These are phyloP conservation scores for Notoglanidium macrostoma DNA, from an alignment of 2,797 vertebrate genomes.

Conservation along the genomic window DNA sequence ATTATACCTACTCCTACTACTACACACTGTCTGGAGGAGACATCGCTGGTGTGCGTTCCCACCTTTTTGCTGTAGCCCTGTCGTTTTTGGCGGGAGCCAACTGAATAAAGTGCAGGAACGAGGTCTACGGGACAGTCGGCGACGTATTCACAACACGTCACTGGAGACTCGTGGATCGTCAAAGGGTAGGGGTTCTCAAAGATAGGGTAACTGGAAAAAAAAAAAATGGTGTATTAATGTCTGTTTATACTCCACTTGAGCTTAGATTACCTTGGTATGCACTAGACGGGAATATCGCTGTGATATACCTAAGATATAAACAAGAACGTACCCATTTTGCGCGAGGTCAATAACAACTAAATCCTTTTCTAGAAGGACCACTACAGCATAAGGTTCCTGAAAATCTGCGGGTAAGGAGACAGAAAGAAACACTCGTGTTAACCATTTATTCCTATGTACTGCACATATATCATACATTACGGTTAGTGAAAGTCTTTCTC, in stretches of 20 bases:
- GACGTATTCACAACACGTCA: slow-evolving; percentile 98
- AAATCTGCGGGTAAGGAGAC: slow-evolving; percentile 79
- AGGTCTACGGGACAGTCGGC: slow-evolving; percentile 97
- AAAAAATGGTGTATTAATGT: slow-evolving; percentile 26
- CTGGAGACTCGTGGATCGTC: slow-evolving; percentile 96
- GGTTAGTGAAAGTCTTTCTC: neutral
- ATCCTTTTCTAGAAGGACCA: slow-evolving; percentile 98
- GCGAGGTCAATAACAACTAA: slow-evolving; percentile 99
- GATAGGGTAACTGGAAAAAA: slow-evolving; percentile 88
- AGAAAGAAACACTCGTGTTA: neutral
- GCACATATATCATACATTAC: neutral
- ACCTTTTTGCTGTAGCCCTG: slow-evolving; percentile 99
- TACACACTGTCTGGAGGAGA: neutral
- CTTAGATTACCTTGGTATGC: neutral
- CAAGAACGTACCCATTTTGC: slow-evolving; percentile 88
- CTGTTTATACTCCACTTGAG: neutral
- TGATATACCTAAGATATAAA: neutral
- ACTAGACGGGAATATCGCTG: neutral
- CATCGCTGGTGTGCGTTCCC: neutral
- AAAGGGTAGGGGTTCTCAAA: slow-evolving; percentile 99
- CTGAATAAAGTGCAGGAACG: slow-evolving; percentile 98
- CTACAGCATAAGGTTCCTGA: slow-evolving; percentile 98
- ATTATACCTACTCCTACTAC: neutral
- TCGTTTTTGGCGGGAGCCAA: slow-evolving; percentile 94
- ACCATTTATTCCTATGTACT: no score